Percentiles rank a stretch among this genome's conserved stretches.
Conservation (phyloP, 1,140 invertebrate species). For the Pseudobourletiella spinata region DNA sequence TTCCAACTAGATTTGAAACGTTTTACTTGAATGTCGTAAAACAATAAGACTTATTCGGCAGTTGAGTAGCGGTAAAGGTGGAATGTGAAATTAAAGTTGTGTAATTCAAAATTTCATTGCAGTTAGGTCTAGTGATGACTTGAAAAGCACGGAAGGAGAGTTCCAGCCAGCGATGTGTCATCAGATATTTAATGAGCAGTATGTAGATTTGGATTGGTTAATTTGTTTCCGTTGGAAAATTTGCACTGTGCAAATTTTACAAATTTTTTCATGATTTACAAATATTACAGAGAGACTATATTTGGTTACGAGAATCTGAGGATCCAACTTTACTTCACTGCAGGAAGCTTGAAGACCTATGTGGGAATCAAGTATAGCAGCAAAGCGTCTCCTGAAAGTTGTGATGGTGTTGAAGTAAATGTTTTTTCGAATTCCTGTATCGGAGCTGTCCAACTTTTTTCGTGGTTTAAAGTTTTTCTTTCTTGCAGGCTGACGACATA, state of each 20-base stretch:
- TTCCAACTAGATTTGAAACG: background rate
- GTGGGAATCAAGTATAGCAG: conserved; percentile 54
- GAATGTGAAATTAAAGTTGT: background rate
- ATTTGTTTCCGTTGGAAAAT: conserved; percentile 14
- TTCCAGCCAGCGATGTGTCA: conserved; percentile 86
- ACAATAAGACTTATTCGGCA: background rate
- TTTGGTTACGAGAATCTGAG: conserved; percentile 82
- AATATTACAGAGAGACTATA: conserved; percentile 65
- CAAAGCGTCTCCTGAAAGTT: conserved; percentile 48
- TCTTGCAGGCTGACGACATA: conserved; percentile 65
- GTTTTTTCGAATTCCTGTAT: background rate
- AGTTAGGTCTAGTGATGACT: conserved; percentile 58
- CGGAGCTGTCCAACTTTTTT: background rate
- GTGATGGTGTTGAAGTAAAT: conserved; percentile 39
- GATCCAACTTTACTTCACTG: conserved; percentile 71
- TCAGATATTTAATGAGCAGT: conserved; percentile 83
- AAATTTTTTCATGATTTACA: background rate
- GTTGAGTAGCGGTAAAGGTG: conserved; percentile 1
- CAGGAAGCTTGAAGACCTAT: conserved; percentile 66
- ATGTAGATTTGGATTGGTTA: conserved; percentile 36
- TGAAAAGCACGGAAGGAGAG: conserved; percentile 57
- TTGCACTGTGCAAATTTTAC: conserved; percentile 21
- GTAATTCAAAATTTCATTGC: conserved; percentile 26
- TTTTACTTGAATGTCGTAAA: background rate
- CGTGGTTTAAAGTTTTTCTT: background rate